Evolutionary conservation across 2,113 vertebrate genomes (phyloP).

Genomic region (Archocentrus centrarchus): DNA sequence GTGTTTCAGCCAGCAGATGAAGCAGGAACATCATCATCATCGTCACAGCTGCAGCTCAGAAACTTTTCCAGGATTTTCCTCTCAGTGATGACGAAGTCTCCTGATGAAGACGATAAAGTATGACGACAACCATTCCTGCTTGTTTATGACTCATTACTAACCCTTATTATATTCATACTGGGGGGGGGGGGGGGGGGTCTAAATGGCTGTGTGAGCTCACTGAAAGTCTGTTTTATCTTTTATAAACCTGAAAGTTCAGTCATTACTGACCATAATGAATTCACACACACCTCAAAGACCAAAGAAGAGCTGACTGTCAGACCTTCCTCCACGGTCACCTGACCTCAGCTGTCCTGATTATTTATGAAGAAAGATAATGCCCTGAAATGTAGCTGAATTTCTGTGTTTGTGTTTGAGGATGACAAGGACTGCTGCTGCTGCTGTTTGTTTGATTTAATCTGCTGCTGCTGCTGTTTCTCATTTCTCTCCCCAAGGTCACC

Average conservation of each 20-base stretch:
- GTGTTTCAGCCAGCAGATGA: constrained; percentile 40
- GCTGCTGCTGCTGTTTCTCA: background rate
- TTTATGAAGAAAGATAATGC: background rate
- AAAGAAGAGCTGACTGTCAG: background rate
- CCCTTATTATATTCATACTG: too few relatives aligned
- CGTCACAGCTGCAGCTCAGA: background rate
- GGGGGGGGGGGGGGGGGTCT: background rate
- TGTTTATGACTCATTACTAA: too few relatives aligned
- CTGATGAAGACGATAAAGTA: background rate
- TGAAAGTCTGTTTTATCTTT: background rate
- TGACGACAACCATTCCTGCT: background rate
- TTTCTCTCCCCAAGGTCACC: constrained; percentile 35
- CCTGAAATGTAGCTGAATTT: background rate
- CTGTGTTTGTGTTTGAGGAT: background rate
- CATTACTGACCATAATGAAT: background rate
- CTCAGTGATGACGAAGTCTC: background rate
- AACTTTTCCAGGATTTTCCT: background rate
- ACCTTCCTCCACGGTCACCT: background rate
- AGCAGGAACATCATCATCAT: background rate
- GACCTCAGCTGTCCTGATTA: background rate
- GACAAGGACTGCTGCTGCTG: background rate
- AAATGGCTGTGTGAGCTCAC: background rate
- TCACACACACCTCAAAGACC: background rate
- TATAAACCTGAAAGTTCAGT: background rate
- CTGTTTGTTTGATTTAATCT: background rate